phyloP scores from a whole-genome alignment of 2,113 vertebrate genomes.

The Lonchura striata region DNA sequence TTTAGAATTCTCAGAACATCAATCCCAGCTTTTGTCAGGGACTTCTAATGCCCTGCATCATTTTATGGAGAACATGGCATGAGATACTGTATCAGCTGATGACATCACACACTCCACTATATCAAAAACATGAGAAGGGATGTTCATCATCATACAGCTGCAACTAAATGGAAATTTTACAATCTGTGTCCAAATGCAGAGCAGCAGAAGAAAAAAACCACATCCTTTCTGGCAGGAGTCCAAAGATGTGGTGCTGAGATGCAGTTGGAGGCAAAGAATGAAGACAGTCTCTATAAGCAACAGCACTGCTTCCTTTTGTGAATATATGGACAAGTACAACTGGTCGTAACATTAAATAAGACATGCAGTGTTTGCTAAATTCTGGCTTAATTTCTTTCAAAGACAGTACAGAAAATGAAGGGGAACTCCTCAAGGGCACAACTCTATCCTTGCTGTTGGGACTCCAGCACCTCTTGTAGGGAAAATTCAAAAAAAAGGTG shows the following conservation, averaged over 20 bases:
- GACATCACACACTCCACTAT: not conserved
- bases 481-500: not conserved
- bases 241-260: not conserved
- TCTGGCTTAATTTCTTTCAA: not conserved
- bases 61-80: not conserved
- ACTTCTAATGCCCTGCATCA: not conserved
- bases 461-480: not conserved
- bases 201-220: not conserved
- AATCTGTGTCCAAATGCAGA: not conserved
- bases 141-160: not conserved
- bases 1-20: not conserved
- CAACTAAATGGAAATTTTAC: not conserved
- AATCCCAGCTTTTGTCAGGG: not conserved
- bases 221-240: not conserved
- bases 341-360: not conserved
- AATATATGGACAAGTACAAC: not conserved
- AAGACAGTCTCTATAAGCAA: not conserved
- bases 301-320: not conserved
- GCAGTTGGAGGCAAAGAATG: not conserved
- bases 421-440: not conserved
- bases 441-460: not conserved
- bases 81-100: not conserved
- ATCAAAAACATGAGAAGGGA: not conserved
- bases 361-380: not conserved
- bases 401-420: not conserved